Conservation (phyloP, 2,797 vertebrate genomes). For the Cossypha niveicapilla region DNA sequence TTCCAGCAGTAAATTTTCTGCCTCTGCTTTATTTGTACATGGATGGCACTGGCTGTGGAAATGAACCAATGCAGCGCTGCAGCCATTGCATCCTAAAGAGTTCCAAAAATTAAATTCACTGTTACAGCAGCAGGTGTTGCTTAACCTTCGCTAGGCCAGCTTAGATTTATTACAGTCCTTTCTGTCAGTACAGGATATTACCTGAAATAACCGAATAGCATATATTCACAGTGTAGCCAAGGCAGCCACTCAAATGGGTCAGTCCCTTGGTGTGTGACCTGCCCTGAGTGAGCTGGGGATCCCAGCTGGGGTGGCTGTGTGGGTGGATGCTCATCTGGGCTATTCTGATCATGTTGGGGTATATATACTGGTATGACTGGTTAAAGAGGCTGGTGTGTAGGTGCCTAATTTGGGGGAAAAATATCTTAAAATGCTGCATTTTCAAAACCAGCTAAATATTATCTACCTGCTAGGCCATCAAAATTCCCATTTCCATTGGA, state of each 20-base stretch:
- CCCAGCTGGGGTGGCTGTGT: background rate
- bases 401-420: background rate
- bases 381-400: background rate
- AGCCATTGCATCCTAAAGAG: background rate
- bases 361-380: background rate
- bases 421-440: background rate
- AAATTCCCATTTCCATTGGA: background rate
- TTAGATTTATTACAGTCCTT: background rate
- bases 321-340: background rate
- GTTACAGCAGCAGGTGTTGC: background rate
- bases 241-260: background rate
- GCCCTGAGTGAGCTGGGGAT: background rate
- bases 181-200: background rate
- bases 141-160: background rate
- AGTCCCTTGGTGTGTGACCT: background rate
- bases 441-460: background rate
- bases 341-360: background rate
- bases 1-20: constrained; percentile 15
- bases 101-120: background rate
- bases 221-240: background rate
- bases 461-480: background rate
- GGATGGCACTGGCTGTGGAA: background rate
- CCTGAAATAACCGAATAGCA: background rate
- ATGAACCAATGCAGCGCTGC: background rate
- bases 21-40: background rate